Conservation (phyloP, 1,140 invertebrate genomes). For the Platorchestia sp. region DNA sequence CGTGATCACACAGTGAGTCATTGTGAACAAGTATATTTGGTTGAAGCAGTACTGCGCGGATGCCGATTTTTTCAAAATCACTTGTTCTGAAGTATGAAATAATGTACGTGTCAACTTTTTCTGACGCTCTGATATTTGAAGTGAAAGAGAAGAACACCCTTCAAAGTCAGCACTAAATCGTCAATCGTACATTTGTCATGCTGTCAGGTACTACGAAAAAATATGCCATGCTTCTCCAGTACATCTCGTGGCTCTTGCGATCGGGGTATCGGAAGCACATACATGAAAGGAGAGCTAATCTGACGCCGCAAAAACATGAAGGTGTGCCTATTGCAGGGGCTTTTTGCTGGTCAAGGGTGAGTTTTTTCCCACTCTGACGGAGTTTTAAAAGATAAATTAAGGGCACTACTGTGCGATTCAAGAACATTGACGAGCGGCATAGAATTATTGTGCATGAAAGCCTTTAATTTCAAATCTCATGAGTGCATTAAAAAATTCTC, state of each 20-base stretch:
- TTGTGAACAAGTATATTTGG: no score
- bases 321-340: background rate
- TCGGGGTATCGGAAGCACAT: background rate
- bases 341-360: constrained; percentile 17
- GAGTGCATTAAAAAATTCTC: background rate
- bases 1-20: no score
- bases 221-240: background rate
- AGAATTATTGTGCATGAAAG: no score
- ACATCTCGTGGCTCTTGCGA: background rate
- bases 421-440: background rate
- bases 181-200: background rate
- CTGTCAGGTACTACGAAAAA: background rate
- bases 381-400: background rate
- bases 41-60: no score
- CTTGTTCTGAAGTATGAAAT: no score
- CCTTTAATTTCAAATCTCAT: background rate
- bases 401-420: background rate
- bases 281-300: constrained; percentile 12
- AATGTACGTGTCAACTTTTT: no score
- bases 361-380: background rate
- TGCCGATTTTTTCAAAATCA: no score
- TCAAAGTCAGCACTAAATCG: background rate
- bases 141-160: background rate
- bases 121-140: background rate
- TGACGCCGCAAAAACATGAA: background rate